Base-by-base conservation (phyloP, 2,888 invertebrate genomes). In the Epistrophella euchroma region DNA sequence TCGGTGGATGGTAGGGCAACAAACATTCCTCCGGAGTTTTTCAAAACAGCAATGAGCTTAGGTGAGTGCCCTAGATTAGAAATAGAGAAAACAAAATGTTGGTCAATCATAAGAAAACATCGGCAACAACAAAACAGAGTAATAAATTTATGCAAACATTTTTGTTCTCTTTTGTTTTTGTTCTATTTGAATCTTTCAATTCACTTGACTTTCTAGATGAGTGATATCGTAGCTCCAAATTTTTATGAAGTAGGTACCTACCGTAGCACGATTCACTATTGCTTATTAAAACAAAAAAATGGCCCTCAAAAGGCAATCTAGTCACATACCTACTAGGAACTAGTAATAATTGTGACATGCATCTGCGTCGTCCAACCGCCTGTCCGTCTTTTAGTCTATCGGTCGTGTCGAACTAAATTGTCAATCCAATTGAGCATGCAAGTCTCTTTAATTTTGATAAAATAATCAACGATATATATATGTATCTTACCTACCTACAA, bases 41-140 rank as follows among this genome's bases (percentile, higher is more conserved):
- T 97, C 94, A 98, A 98, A 93, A 96, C 97, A 70, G 95, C 97
- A 88, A 95, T 98, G 90, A 97, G 98, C 89, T 94, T 98, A 93
- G 95, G 95, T 95, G 91, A 93, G 92, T 91, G 84, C 73, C 81
- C 81, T 64, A 71, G 35, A 70, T 81, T 71, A 71, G 37, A 71
- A 81, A 56, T 70, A 75, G 71, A 71, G 22, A 47, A 76, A 71
- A 71, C 70, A 81, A 81, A 81, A 32, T 71, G 11, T 47, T 47
- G 28, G 45, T 71, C 50, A 70, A 73, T 25, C 64, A 25, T 47
- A 71, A 28, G 6, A 56, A n/a, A 68, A 68, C 17, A 19, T 9
- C 32, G 7, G 35, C 10, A 7, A 11, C 9, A 60, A 40, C 58
- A 58, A n/a, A 15, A 43, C 43, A 1, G 25, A 62, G 10, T 11